These are phyloP conservation scores for Tichodroma muraria DNA, from an alignment of 2,113 vertebrate species.

Conservation along the genomic window DNA sequence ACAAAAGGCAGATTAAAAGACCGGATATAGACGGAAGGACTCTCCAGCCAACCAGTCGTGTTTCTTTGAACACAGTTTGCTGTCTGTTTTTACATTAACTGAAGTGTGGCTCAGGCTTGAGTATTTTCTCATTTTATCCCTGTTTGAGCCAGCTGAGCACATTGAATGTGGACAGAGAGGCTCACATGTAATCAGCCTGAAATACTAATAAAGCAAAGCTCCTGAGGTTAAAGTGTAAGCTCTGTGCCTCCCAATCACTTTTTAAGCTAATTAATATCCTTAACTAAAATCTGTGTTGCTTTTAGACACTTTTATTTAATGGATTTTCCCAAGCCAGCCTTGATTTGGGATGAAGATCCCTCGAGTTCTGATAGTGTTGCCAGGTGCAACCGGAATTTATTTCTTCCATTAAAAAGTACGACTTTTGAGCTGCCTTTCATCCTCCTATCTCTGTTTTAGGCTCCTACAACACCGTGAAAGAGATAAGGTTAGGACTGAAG, in stretches of 20 bases:
- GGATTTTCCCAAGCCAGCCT: not conserved
- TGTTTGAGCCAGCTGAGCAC: not conserved
- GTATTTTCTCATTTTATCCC: not conserved
- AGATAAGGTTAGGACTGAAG: constrained; percentile 62
- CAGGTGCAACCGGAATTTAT: constrained; percentile 58
- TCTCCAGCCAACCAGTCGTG: not conserved
- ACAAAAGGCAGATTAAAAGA: not conserved
- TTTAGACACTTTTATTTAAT: not conserved
- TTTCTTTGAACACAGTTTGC: not conserved
- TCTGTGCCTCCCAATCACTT: not conserved
- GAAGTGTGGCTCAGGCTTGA: not conserved
- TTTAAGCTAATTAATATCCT: not conserved
- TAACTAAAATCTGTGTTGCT: not conserved
- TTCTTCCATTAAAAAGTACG: constrained; percentile 30
- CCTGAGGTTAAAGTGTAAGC: not conserved
- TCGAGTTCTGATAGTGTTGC: not conserved
- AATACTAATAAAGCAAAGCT: not conserved
- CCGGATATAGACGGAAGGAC: not conserved
- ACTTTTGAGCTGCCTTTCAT: constrained; percentile 40
- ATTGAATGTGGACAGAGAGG: not conserved
- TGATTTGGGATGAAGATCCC: not conserved
- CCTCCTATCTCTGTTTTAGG: constrained; percentile 3
- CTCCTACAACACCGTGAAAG: not conserved
- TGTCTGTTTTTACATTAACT: not conserved
- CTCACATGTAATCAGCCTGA: not conserved